Evolutionary conservation across 2,797 vertebrate species (phyloP).

Genomic region (Gobionotothen gibberifrons): DNA sequence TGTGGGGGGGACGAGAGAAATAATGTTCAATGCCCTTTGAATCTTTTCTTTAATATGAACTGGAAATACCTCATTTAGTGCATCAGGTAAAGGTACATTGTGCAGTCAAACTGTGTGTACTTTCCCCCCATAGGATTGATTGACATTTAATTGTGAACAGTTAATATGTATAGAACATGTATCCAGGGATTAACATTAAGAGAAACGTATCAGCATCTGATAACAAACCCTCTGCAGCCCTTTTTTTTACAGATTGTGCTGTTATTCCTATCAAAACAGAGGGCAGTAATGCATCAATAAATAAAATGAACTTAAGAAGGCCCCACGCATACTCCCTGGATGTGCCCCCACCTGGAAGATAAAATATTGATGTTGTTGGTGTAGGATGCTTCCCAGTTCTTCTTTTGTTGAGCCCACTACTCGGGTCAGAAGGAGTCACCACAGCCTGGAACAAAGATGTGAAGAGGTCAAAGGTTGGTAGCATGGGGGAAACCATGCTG

Average conservation of each 20-base stretch:
- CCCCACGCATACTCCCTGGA: constrained; percentile 11
- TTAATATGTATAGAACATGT: constrained; percentile 2
- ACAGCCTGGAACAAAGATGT: constrained; percentile 56
- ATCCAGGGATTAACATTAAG: neutral
- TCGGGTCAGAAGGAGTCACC: constrained; percentile 67
- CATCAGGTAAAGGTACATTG: constrained; percentile 14
- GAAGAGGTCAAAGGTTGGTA: constrained; percentile 64
- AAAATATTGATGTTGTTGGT: constrained; percentile 64
- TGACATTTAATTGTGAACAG: constrained; percentile 8
- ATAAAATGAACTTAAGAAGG: constrained; percentile 32
- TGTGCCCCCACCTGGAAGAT: constrained; percentile 57
- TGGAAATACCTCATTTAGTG: neutral
- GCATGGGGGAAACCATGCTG: constrained; percentile 62
- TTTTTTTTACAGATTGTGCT: constrained; percentile 3
- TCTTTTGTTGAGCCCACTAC: constrained; percentile 48
- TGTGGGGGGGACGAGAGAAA: neutral
- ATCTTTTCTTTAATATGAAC: neutral
- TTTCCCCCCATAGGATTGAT: neutral
- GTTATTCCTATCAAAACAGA: constrained; percentile 19
- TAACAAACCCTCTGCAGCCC: constrained; percentile 8
- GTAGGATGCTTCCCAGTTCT: constrained; percentile 29
- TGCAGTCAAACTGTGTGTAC: neutral
- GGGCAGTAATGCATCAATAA: constrained; percentile 40
- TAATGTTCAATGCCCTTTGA: neutral
- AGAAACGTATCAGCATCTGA: constrained; percentile 4